Evolutionary conservation across 2,113 vertebrate species (phyloP).

Genomic region (Phocoena sinus): DNA sequence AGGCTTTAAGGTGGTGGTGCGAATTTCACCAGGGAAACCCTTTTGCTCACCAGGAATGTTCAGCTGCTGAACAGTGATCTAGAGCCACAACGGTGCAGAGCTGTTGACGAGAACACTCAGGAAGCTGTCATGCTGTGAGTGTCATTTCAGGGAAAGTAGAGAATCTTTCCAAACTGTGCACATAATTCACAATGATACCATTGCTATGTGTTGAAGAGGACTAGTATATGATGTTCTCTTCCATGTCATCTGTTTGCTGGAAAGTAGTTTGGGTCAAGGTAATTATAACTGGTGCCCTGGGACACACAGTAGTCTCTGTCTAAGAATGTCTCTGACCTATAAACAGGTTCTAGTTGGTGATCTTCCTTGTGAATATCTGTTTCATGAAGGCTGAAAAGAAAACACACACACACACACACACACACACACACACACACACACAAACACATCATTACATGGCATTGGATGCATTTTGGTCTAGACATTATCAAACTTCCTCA

Average conservation of each 20-base stretch:
- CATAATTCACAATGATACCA: constrained; percentile 81
- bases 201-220: constrained; percentile 81
- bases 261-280: constrained; percentile 99
- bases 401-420: constrained; percentile 26
- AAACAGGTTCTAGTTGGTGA: constrained; percentile 95
- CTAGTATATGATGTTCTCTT: constrained; percentile 77
- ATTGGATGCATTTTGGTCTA: not conserved
- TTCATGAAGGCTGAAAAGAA: constrained; percentile 89
- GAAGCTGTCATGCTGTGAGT: constrained; percentile 84
- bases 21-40: constrained; percentile 77
- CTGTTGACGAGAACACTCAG: constrained; percentile 82
- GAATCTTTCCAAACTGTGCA: constrained; percentile 84
- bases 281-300: constrained; percentile 96
- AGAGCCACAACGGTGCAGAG: constrained; percentile 81
- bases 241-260: constrained; percentile 99
- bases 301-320: constrained; percentile 99
- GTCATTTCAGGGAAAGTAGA: constrained; percentile 84
- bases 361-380: constrained; percentile 95
- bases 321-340: constrained; percentile 93
- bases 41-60: constrained; percentile 89
- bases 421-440: not conserved
- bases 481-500: not conserved
- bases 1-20: constrained; percentile 69
- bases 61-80: constrained; percentile 81
- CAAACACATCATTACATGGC: not conserved